Base-by-base conservation (phyloP, 2,113 vertebrate species). In the Carollia perspicillata region DNA sequence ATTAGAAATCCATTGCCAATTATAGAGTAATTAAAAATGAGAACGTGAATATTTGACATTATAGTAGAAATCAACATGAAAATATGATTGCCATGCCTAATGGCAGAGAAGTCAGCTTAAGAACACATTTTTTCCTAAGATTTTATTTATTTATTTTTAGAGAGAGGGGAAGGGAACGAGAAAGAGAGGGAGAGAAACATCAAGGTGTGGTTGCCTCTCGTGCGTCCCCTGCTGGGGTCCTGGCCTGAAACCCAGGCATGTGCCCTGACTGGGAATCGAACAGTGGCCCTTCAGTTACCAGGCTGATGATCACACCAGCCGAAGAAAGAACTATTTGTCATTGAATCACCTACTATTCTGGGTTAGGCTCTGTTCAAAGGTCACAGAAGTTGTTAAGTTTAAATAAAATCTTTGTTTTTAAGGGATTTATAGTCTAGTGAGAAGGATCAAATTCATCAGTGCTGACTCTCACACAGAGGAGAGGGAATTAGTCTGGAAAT, bases 1-100 rank as follows among this genome's bases (percentile, higher is more conserved):
- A 81, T 90, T 84, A 65, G 74, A 14, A 80, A 71, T 80, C 84
- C 1, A 77, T 6, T 84, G 51, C 44, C 60, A 95, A 87, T 88
- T 93, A 93, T 33, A 51, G 17, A 95, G 58, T 81, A 93, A 95
- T 92, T 95, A 71, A 89, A 93, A 90, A 90, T 84, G 42, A 95
- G 60, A 22, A 26, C 77, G 85, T 0, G 3, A 91, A 94, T 85
- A 84, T 93, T 18, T 80, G 53, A 94, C 93, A 77, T 97, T 72
- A 77, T 68, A 78, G 81, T 90, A 30, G 47, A 89, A 83, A 81
- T 94, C 35, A 92, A 77, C 28, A 30, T 77, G 66, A 80, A 95
- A 92, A 80, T 30, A 55, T 80, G 58, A 86, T 55, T 47, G 7
- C 10, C 2, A 14, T 1, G 18, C 33, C 23, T 55, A 55, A 79